A percentile compares a stretch with the other conserved stretches of the same genome.
Conservation (phyloP, 1,140 invertebrate species). For the Zaprionus kolodkinae region DNA sequence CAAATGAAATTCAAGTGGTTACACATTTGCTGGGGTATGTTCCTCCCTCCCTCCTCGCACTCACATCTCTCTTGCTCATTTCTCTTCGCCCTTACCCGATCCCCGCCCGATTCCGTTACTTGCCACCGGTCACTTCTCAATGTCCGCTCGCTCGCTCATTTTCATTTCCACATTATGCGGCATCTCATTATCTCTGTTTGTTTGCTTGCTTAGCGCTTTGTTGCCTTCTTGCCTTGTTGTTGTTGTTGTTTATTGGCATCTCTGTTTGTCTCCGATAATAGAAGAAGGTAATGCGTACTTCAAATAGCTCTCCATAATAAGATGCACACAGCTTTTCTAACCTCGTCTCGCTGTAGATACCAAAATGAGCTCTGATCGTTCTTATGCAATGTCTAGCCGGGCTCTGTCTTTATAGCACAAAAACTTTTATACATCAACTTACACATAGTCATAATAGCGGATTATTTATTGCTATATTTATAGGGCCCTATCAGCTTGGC, state of each 20-base stretch:
- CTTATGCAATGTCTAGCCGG: slow-evolving; percentile 64
- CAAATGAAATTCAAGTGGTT: slow-evolving; percentile 83
- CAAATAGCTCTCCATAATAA: slow-evolving; percentile 52
- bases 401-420: not conserved
- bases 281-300: slow-evolving; percentile 66
- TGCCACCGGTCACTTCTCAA: slow-evolving; percentile 20
- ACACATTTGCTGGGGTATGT: slow-evolving; percentile 61
- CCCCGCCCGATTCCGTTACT: slow-evolving; percentile 10
- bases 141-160: slow-evolving; percentile 36
- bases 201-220: slow-evolving; percentile 68
- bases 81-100: slow-evolving; percentile 43
- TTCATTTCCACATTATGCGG: slow-evolving; percentile 79
- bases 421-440: not conserved
- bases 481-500: not conserved
- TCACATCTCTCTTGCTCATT: slow-evolving; percentile 49
- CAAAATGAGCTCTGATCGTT: slow-evolving; percentile 3
- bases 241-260: slow-evolving; percentile 56
- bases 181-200: slow-evolving; percentile 75
- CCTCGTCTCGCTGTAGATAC: not conserved
- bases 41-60: slow-evolving; percentile 1
- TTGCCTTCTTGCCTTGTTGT: slow-evolving; percentile 37
- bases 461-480: slow-evolving; percentile 7
- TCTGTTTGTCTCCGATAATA: slow-evolving; percentile 50
- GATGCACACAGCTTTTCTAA: slow-evolving; percentile 16
- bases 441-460: not conserved